phyloP scores from a whole-genome alignment of 2,113 vertebrate genomes.

The Cyprinodon variegatus region DNA sequence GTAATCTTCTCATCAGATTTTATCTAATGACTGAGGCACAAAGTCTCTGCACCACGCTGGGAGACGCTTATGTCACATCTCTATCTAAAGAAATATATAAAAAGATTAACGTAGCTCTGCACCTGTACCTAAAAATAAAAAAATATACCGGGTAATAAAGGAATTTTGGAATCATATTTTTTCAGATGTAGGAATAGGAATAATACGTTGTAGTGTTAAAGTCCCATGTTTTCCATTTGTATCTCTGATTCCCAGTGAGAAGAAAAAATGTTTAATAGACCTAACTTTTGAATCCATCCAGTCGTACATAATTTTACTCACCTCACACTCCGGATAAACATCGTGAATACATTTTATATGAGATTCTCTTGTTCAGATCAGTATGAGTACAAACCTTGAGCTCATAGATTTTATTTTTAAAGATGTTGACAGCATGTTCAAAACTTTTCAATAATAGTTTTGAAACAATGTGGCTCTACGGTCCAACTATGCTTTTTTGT shows the following conservation, averaged over 20 bases:
- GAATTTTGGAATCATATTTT: background rate
- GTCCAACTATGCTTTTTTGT: background rate
- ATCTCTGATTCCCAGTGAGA: conserved; percentile 20
- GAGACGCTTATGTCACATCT: conserved; percentile 12
- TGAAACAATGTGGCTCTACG: background rate
- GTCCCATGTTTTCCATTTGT: background rate
- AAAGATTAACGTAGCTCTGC: conserved; percentile 8
- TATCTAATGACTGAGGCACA: conserved; percentile 22
- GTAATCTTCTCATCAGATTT: conserved; percentile 62
- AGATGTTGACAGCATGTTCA: no score
- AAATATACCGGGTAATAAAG: background rate
- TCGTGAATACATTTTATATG: conserved; percentile 8
- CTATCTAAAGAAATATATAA: conserved; percentile 6
- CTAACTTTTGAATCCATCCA: conserved; percentile 15
- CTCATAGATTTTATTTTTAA: no score
- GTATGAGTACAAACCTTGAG: no score
- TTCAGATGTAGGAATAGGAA: background rate
- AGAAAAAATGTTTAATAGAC: conserved; percentile 33
- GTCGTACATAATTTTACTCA: background rate
- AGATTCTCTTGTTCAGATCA: no score
- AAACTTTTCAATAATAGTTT: no score
- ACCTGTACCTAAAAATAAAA: conserved; percentile 1
- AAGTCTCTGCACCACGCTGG: conserved; percentile 14
- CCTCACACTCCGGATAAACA: conserved; percentile 25
- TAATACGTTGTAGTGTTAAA: background rate